Conservation (phyloP, 2,888 invertebrate genomes). For the Pachydiplax longipennis region DNA sequence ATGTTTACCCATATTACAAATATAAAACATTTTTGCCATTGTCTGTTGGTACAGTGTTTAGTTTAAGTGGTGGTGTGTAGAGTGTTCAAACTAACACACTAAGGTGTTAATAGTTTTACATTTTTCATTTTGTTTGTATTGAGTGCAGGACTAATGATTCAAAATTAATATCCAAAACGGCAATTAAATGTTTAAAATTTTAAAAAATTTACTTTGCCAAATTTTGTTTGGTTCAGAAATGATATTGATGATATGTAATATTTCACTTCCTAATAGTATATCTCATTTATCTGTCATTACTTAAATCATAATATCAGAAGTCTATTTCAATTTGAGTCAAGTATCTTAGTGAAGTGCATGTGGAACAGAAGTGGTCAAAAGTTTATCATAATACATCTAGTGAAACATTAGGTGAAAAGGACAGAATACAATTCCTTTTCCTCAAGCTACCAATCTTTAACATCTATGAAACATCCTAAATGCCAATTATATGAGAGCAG, state of each 20-base stretch:
- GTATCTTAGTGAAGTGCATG: neutral
- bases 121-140: conserved; percentile 27
- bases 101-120: conserved; percentile 4
- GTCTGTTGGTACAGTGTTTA: conserved; percentile 36
- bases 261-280: no score
- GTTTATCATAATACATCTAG: neutral
- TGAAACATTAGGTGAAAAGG: neutral
- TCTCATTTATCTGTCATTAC: neutral
- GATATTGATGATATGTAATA: no score
- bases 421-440: neutral
- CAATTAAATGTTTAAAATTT: no score
- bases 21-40: conserved; percentile 9
- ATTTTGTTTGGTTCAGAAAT: no score
- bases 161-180: neutral
- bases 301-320: neutral
- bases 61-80: conserved; percentile 36
- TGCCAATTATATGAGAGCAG: no score
- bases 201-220: no score
- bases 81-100: conserved; percentile 34
- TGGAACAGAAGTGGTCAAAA: conserved; percentile 26
- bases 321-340: neutral
- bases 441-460: no score
- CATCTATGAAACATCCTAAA: no score
- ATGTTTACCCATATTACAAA: conserved; percentile 11
- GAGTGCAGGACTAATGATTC: conserved; percentile 22